A percentile compares a stretch with the other conserved stretches of the same genome.
Evolutionary conservation across 2,888 invertebrate genomes (phyloP).

Genomic region (Ormia ochracea): DNA sequence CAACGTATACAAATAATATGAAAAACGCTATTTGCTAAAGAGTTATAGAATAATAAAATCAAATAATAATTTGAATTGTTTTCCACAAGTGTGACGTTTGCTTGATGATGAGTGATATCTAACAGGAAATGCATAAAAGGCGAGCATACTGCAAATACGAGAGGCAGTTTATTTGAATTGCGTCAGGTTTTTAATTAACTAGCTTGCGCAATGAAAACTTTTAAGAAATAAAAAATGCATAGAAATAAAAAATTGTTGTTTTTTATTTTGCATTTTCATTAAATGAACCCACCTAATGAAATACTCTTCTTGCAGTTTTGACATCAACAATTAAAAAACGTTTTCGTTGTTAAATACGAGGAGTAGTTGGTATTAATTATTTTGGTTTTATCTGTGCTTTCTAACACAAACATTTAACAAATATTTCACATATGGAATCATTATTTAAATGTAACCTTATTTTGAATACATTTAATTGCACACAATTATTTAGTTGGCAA

Average conservation of each 20-base stretch:
- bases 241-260: too few relatives aligned
- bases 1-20: conserved; percentile 54
- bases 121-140: conserved; percentile 51
- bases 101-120: conserved; percentile 28
- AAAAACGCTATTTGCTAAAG: conserved; percentile 1
- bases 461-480: conserved; percentile 50
- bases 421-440: conserved; percentile 25
- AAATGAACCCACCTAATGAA: too few relatives aligned
- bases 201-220: too few relatives aligned
- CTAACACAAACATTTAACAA: conserved; percentile 1
- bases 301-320: too few relatives aligned
- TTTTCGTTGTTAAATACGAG: not conserved
- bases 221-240: too few relatives aligned
- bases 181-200: too few relatives aligned
- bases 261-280: too few relatives aligned
- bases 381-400: not conserved
- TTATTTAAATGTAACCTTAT: conserved; percentile 55
- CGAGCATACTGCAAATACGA: conserved; percentile 13
- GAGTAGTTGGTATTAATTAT: not conserved
- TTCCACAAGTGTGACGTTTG: conserved; percentile 21
- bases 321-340: not conserved
- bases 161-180: not conserved
- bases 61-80: conserved; percentile 1
- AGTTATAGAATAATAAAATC: conserved; percentile 6
- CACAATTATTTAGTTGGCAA: conserved; percentile 36